A percentile compares a stretch with the other conserved stretches of the same genome.
These are phyloP conservation scores for Drosophila paramelanica DNA, from an alignment of 2,888 invertebrate genomes.

Conservation along the genomic window DNA sequence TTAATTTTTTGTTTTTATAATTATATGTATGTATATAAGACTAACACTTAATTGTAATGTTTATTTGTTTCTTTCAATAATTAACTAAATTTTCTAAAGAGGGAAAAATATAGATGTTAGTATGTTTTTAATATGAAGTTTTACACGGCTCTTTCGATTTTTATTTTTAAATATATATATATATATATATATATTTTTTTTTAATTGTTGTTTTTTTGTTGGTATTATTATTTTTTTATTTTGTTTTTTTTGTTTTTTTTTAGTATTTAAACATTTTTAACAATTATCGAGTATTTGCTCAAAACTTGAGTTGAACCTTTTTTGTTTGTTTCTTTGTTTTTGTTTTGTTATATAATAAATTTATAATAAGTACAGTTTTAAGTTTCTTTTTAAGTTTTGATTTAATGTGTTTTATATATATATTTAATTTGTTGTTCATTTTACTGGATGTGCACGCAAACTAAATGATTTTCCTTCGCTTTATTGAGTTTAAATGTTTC, in stretches of 20 bases:
- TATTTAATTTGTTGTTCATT: slow-evolving; percentile 25
- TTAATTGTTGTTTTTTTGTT: slow-evolving; percentile 49
- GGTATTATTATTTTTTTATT: slow-evolving; percentile 51
- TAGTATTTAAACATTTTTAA: slow-evolving; percentile 71
- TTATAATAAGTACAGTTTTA: slow-evolving; percentile 60
- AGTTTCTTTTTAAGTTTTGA: slow-evolving; percentile 67
- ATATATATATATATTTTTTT: slow-evolving; percentile 26
- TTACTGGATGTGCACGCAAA: slow-evolving; percentile 46
- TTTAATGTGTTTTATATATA: slow-evolving; percentile 47
- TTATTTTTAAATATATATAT: slow-evolving; percentile 44
- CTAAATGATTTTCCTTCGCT: slow-evolving; percentile 57
- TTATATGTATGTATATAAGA: slow-evolving; percentile 73
- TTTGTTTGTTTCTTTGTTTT: slow-evolving; percentile 43
- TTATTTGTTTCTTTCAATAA: slow-evolving; percentile 68
- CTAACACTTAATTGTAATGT: slow-evolving; percentile 83
- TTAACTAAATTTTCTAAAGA: slow-evolving; percentile 82
- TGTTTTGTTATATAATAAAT: slow-evolving; percentile 53
- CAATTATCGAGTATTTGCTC: slow-evolving; percentile 80
- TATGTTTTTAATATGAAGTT: slow-evolving; percentile 66
- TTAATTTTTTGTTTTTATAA: slow-evolving; percentile 45
- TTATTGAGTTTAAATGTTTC: slow-evolving; percentile 22
- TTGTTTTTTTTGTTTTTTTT: slow-evolving; percentile 51
- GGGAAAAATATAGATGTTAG: slow-evolving; percentile 70
- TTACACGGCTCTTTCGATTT: slow-evolving; percentile 53
- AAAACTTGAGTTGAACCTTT: slow-evolving; percentile 73